These are phyloP conservation scores for Rhyacophila brunnea DNA, from an alignment of 1,140 invertebrate genomes.

Conservation along the genomic window DNA sequence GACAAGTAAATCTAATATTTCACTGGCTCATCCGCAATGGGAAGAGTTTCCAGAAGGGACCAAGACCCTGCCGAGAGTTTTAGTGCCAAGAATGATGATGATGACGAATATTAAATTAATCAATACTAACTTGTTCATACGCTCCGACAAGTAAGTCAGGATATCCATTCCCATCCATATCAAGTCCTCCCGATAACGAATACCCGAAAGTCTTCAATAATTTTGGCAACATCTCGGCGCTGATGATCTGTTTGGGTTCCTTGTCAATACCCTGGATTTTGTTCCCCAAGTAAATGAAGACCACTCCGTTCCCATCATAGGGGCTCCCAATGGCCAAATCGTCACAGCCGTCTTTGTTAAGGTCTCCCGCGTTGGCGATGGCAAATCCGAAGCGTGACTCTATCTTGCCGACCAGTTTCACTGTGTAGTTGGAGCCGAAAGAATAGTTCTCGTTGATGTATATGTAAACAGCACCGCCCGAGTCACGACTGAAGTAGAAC, in stretches of 20 bases:
- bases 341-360: conserved; percentile 88
- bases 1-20: no score
- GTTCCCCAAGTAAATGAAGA: conserved; percentile 86
- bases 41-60: no score
- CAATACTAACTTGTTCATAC: conserved; percentile 65
- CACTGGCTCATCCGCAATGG: no score
- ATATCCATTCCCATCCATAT: conserved; percentile 90
- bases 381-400: conserved; percentile 87
- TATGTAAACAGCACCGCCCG: conserved; percentile 88
- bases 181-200: conserved; percentile 83
- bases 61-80: no score
- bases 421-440: conserved; percentile 55
- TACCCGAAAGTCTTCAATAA: conserved; percentile 80
- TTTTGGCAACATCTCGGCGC: conserved; percentile 45
- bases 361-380: conserved; percentile 81
- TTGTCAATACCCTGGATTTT: conserved; percentile 66
- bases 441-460: conserved; percentile 65
- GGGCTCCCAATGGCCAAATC: conserved; percentile 91
- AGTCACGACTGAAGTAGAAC: conserved; percentile 79
- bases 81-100: no score
- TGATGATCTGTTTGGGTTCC: conserved; percentile 70
- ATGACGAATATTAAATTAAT: neutral
- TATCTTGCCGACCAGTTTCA: conserved; percentile 66
- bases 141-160: conserved; percentile 89
- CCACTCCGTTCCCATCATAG: conserved; percentile 79